phyloP scores from a whole-genome alignment of 2,797 vertebrate genomes.

The Hafferia zeledoni region DNA sequence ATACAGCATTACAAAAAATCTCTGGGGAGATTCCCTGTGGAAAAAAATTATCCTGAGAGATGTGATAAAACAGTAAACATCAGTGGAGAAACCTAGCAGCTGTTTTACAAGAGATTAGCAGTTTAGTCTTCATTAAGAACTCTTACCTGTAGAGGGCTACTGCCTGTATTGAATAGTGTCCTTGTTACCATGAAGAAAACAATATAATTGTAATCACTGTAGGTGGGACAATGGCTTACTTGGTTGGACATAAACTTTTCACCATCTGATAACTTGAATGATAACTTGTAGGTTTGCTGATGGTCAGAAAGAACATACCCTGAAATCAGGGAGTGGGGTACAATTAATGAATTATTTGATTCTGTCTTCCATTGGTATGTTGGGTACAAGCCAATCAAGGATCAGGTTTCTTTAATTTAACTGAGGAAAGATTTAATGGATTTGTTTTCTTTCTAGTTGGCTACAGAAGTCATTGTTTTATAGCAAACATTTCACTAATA shows the following conservation, averaged over 20 bases:
- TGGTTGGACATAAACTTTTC: background rate
- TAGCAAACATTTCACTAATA: background rate
- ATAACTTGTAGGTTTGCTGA: background rate
- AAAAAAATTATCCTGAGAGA: background rate
- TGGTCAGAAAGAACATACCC: background rate
- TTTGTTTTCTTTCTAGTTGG: background rate
- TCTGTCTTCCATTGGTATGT: background rate
- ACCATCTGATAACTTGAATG: background rate
- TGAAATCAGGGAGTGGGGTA: background rate
- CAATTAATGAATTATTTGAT: background rate
- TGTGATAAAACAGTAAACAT: background rate
- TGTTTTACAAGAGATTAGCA: background rate
- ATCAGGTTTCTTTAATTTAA: background rate
- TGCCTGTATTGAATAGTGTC: background rate
- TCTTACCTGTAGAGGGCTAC: background rate
- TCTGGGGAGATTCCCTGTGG: background rate
- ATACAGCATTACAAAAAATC: background rate
- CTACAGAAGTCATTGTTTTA: background rate
- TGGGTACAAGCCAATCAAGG: background rate
- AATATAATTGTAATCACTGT: background rate
- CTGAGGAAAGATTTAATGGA: background rate
- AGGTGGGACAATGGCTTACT: background rate
- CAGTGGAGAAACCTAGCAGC: background rate
- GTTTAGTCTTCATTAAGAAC: background rate
- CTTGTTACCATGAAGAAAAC: background rate